These are phyloP conservation scores for Tympanuchus pallidicinctus DNA, from an alignment of 2,113 vertebrate genomes.

Conservation along the genomic window DNA sequence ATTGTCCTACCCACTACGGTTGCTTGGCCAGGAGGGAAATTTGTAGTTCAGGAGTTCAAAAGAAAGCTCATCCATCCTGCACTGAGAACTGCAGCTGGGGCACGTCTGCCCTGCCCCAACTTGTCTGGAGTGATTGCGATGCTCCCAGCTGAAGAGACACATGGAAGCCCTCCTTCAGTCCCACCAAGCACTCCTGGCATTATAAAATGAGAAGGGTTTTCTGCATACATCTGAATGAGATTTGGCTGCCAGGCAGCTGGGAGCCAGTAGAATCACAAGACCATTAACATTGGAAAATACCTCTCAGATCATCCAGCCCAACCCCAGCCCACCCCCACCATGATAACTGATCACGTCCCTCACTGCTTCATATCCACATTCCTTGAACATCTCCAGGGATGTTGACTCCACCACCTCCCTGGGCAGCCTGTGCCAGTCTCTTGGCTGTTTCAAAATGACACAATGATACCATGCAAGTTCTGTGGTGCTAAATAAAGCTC, in stretches of 20 bases:
- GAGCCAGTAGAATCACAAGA: not conserved
- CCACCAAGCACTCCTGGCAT: not conserved
- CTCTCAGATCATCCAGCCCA: no score
- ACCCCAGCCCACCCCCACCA: no score
- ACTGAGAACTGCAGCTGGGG: slow-evolving; percentile 29
- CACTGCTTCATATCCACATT: no score
- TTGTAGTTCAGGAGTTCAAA: slow-evolving; percentile 52
- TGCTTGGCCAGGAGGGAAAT: slow-evolving; percentile 26
- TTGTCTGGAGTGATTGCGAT: slow-evolving; percentile 75
- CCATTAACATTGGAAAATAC: no score
- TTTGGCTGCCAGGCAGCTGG: not conserved
- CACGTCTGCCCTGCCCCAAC: slow-evolving; percentile 80
- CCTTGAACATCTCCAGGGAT: no score
- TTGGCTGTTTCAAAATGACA: slow-evolving; percentile 7
- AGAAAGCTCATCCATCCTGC: not conserved
- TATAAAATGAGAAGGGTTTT: not conserved
- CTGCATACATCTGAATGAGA: not conserved
- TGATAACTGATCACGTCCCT: no score
- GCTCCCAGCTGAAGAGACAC: not conserved
- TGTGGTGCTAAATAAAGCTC: not conserved
- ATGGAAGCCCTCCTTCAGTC: not conserved
- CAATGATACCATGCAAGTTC: not conserved
- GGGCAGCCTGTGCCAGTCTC: not conserved
- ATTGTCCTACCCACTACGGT: not conserved
- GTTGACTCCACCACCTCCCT: no score